phyloP scores from a whole-genome alignment of 2,888 invertebrate genomes.

The Leptinotarsa juncta region DNA sequence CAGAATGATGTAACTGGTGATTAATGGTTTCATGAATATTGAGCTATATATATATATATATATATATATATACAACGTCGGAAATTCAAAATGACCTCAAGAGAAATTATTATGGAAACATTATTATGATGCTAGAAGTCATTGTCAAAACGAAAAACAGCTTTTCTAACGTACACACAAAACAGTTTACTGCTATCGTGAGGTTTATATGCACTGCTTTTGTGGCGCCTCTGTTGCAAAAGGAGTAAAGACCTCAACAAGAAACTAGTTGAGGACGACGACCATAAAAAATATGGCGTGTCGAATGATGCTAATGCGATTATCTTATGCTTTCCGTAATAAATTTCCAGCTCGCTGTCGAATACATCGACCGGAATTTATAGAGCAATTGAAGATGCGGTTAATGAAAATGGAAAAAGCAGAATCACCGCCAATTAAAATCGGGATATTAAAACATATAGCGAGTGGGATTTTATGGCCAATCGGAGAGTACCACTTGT shows the following conservation, averaged over 20 bases:
- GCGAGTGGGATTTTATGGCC: neutral
- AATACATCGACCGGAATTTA: conserved; percentile 30
- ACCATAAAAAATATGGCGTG: conserved; percentile 41
- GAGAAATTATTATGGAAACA: too few relatives aligned
- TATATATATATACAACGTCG: too few relatives aligned
- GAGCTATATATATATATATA: too few relatives aligned
- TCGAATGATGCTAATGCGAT: conserved; percentile 24
- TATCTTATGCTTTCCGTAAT: conserved; percentile 28
- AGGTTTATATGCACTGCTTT: neutral
- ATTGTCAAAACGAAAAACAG: too few relatives aligned
- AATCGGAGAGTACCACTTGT: neutral
- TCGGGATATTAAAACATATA: conserved; percentile 10
- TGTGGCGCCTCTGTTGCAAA: conserved; percentile 16
- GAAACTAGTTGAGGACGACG: conserved; percentile 29
- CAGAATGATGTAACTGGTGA: too few relatives aligned
- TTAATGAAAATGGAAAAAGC: conserved; percentile 23
- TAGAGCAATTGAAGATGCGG: conserved; percentile 17
- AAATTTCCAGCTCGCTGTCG: conserved; percentile 21
- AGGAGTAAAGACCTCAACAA: conserved; percentile 18
- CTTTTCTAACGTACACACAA: too few relatives aligned
- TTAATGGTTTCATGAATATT: too few relatives aligned
- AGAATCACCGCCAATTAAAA: conserved; percentile 24
- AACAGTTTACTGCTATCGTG: too few relatives aligned
- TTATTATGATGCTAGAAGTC: too few relatives aligned
- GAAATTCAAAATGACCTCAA: too few relatives aligned